phyloP scores from a whole-genome alignment of 2,888 invertebrate species.

The Lithophane socia region DNA sequence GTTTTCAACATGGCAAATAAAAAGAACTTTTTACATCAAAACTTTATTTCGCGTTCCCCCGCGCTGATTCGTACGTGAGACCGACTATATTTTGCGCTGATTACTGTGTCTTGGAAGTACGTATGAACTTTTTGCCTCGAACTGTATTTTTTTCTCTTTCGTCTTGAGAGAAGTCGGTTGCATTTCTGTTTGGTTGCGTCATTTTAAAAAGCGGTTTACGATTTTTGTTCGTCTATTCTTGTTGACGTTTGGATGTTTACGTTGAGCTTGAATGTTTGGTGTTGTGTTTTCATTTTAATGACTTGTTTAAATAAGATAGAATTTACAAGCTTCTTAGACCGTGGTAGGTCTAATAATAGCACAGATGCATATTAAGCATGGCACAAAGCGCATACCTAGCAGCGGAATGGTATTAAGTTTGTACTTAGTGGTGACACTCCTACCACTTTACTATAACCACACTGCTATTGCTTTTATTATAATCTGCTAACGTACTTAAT shows the following conservation, averaged over 20 bases:
- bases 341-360: too few relatives aligned
- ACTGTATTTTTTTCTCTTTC: slow-evolving; percentile 50
- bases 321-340: not conserved
- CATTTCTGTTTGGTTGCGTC: slow-evolving; percentile 60
- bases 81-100: slow-evolving; percentile 85
- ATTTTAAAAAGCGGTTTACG: slow-evolving; percentile 63
- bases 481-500: not conserved
- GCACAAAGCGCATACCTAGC: not conserved
- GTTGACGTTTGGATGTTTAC: slow-evolving; percentile 40
- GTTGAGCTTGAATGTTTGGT: slow-evolving; percentile 28
- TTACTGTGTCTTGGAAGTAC: slow-evolving; percentile 79
- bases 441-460: not conserved
- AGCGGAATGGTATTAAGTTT: not conserved
- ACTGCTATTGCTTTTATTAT: not conserved
- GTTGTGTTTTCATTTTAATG: slow-evolving; percentile 13
- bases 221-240: slow-evolving; percentile 46
- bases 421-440: not conserved
- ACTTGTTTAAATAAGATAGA: slow-evolving; percentile 1
- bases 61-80: slow-evolving; percentile 88
- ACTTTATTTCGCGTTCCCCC: slow-evolving; percentile 84
- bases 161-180: slow-evolving; percentile 51
- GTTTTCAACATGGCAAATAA: slow-evolving; percentile 84
- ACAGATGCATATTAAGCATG: not conserved
- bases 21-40: slow-evolving; percentile 91
- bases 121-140: slow-evolving; percentile 63